Percentiles rank a stretch among this genome's conserved stretches.
Evolutionary conservation across 2,113 vertebrate species (phyloP).

Genomic region (Tupaia chinensis): DNA sequence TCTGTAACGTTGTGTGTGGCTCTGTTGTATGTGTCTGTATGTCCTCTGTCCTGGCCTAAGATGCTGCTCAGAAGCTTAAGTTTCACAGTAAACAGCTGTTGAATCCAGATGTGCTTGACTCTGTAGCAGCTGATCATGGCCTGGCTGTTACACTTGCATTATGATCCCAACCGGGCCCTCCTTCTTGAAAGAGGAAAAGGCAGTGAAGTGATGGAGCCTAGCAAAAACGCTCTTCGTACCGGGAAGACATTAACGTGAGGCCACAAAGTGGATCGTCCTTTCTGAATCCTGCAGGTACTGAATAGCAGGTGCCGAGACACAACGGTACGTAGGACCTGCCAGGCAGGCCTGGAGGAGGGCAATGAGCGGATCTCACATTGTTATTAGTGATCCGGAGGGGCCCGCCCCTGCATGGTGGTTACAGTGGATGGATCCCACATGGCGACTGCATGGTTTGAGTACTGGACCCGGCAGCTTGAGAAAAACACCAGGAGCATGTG

Average conservation of each 20-base stretch:
- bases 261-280: not conserved
- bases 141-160: not conserved
- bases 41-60: not conserved
- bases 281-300: not conserved
- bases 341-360: not conserved
- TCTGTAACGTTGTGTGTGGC: not conserved
- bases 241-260: not conserved
- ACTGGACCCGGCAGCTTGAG: no score
- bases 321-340: not conserved
- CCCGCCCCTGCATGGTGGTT: no score
- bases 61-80: not conserved
- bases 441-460: no score
- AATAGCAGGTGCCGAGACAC: not conserved
- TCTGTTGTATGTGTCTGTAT: not conserved
- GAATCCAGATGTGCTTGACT: not conserved
- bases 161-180: not conserved
- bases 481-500: no score
- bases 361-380: fast-evolving
- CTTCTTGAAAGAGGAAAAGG: not conserved
- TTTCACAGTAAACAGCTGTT: not conserved
- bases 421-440: no score
- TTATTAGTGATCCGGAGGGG: no score
- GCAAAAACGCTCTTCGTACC: not conserved
- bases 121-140: fast-evolving
- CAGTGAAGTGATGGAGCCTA: not conserved